These are phyloP conservation scores for Anolis apletophallus DNA, from an alignment of 2,797 vertebrate genomes.

Conservation along the genomic window DNA sequence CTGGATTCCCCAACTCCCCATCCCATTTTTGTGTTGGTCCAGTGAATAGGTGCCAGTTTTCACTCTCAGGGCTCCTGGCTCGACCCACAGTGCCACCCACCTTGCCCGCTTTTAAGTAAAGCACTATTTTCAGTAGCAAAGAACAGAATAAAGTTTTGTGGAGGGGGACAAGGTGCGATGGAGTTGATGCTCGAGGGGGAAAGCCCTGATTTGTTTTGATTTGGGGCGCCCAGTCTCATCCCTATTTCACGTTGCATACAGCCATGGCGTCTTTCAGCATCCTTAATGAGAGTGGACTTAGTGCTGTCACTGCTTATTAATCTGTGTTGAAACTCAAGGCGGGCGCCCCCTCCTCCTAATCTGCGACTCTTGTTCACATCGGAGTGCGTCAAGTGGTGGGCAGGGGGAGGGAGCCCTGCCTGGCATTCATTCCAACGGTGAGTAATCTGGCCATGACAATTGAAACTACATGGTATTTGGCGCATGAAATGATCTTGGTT, in stretches of 20 bases:
- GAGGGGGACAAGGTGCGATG: constrained; percentile 30
- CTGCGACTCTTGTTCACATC: constrained; percentile 95
- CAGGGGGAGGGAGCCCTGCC: constrained; percentile 75
- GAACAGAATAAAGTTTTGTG: constrained; percentile 73
- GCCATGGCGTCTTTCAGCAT: constrained; percentile 95
- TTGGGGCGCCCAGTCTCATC: constrained; percentile 96
- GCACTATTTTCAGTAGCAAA: constrained; percentile 56
- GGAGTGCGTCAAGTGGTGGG: constrained; percentile 83
- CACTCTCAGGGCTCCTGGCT: background rate
- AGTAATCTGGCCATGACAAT: constrained; percentile 83
- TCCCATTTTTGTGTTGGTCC: no score
- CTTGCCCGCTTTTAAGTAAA: background rate
- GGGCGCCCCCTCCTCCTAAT: constrained; percentile 81
- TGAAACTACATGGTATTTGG: constrained; percentile 80
- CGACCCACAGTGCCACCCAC: background rate
- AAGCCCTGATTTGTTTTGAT: constrained; percentile 92
- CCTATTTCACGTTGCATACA: constrained; percentile 93
- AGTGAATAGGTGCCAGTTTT: background rate
- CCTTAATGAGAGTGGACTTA: constrained; percentile 98
- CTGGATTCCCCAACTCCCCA: background rate
- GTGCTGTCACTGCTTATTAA: constrained; percentile 99
- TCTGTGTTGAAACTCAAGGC: constrained; percentile 97
- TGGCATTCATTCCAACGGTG: constrained; percentile 85
- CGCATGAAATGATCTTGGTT: constrained; percentile 61
- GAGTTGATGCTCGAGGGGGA: constrained; percentile 81